Base-by-base conservation (phyloP, 1,140 invertebrate species). In the Leptestheria dahalacensis region DNA sequence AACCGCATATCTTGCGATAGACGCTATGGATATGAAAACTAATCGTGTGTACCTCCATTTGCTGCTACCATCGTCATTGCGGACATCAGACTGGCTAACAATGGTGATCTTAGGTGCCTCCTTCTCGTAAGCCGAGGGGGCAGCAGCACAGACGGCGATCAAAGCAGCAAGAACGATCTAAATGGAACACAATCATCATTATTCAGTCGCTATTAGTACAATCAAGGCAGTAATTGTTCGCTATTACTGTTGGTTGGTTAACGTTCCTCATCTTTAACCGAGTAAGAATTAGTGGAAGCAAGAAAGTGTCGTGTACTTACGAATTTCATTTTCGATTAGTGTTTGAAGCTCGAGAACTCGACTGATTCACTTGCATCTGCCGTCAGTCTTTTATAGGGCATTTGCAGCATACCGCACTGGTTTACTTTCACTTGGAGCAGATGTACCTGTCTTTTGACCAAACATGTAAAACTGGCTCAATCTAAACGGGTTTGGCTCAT, bases 141-240 rank as follows among this genome's bases (percentile, higher is more conserved):
- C 58, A 51, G 58, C 58, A 23, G 48, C 49, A 29, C 25, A 48
- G 11, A 52, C 49, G 33, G 58, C 58, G 48, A 60, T 51, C 20
- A 60, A 6, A 53, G 58, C 58, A 11, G 58, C 49, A 33, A 60
- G 50, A 10, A 60, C 3, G 29, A 60, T 51, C 58, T 60, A 26
- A 23, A 29, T 20, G 6, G 18, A 25, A 54, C 10, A 54, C 29
- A 41, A 6, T 41, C 15, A 15, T 41, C 33, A 41, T n/a, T n/a
- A n/a, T n/a, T n/a, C n/a, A n/a, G n/a, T n/a, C n/a, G 33, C 6
- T 41, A 41, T 41, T 41, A 9, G 33, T 41, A 15, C 6, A 41
- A 41, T 41, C 6, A 41, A 41, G n/a, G n/a, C n/a, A 41, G 33
- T 41, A 41, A 9, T 41, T 41, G 33, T 41, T 15, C 33, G 6